phyloP scores from a whole-genome alignment of 1,140 invertebrate genomes.

The Neotoxoptera formosana region DNA sequence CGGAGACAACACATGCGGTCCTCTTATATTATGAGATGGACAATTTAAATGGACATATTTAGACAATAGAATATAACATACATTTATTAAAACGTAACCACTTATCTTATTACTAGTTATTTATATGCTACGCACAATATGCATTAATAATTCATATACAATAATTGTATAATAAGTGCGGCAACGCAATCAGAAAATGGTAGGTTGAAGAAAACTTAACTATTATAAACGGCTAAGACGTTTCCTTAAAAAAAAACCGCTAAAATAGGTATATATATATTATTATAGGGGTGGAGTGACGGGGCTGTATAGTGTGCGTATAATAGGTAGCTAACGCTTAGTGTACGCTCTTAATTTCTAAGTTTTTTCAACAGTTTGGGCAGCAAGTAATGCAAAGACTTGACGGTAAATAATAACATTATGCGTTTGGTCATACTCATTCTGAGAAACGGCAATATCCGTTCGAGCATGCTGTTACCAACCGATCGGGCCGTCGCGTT shows the following conservation, averaged over 20 bases:
- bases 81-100: not conserved
- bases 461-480: slow-evolving; percentile 24
- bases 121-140: not conserved
- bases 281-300: not conserved
- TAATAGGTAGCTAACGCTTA: too few species aligned
- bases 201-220: not conserved
- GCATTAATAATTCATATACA: not conserved
- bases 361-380: slow-evolving; percentile 26
- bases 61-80: not conserved
- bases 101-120: not conserved
- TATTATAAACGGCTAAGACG: not conserved
- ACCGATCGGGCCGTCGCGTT: slow-evolving; percentile 37
- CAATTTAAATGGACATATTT: not conserved
- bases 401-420: slow-evolving; percentile 33
- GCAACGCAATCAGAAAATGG: not conserved
- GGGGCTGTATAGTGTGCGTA: too few species aligned
- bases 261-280: too few species aligned
- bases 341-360: not conserved
- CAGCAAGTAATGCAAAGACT: slow-evolving; percentile 3
- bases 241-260: not conserved
- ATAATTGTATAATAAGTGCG: not conserved
- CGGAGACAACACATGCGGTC: too few species aligned
- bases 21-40: too few species aligned
- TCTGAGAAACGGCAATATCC: slow-evolving; percentile 43
- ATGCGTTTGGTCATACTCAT: slow-evolving; percentile 46